Base-by-base conservation (phyloP, 2,797 vertebrate genomes). In the Microctenopoma steveboyesi region DNA sequence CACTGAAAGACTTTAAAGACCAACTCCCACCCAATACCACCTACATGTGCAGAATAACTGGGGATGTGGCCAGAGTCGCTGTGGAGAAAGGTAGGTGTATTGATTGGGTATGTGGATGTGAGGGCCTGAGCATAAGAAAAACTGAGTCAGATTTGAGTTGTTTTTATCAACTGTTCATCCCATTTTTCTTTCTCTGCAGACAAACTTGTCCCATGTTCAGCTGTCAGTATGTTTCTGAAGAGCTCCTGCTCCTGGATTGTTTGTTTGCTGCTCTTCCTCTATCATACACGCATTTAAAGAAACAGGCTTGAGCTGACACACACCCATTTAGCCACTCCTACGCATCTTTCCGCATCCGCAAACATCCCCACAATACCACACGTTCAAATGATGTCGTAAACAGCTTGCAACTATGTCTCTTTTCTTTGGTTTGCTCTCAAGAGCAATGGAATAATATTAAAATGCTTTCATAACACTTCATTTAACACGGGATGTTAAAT, bases 41-140 rank as follows among this genome's bases (percentile, higher is more conserved):
- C 7, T 95, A 92, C 82, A 89, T 93, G 52, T 95, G 94, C 84
- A 93, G 89, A 82, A 74, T 94, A 61, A 81, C 77, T 0, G 83
- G 67, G 25, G 43, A 33, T 4, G 0, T 3, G 47, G 84, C 68
- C 48, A 87, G 14, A 0, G 0, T 91, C 55, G 78, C 2, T 8
- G 28, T 92, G 59, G 88, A 92, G 64, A 79, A 58, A 81, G 92
- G 94, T 95, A 70, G 56, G 81, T 71, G 57, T 18, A 53, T 10
- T 30, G 58, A 18, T 4, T 59, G 22, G 1, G 33, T 53, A 14
- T 22, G 16, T 37, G 35, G 14, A 30, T 56, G 5, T 54, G 22
- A 57, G 22, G 7, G 18, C 35, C 37, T 40, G 42, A 14, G 22
- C 3, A 40, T 45, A n/a, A 40, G 25, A 60, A 27, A 12, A 47